Base-by-base conservation (phyloP, 2,888 invertebrate species). In the Neria commutata region DNA sequence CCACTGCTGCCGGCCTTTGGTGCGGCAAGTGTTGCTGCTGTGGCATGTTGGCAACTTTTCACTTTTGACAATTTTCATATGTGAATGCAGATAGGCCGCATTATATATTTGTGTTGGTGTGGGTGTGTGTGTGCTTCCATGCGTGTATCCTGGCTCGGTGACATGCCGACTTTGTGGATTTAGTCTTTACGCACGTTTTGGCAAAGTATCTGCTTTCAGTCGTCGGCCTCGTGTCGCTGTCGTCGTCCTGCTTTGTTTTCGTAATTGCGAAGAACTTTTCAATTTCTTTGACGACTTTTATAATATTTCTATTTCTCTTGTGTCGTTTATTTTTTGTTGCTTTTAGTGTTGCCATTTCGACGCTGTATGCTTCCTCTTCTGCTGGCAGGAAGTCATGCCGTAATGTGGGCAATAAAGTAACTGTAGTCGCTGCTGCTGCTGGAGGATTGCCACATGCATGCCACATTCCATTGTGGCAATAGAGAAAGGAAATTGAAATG, bases 101-200 rank as follows among this genome's bases (percentile, higher is more conserved):
- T n/a, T n/a, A 42, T 42, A 17, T 42, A 16, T 46, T 46, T 21
- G 11, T 6, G 11, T 46, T n/a, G 8, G n/a, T 37, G 37, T n/a
- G 37, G 6, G n/a, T 14, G 37, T 37, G 37, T 37, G 8, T 14
- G 37, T 37, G 37, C 4, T n/a, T 37, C n/a, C 8, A 17, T 42
- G 5, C 21, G 42, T 37, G n/a, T 37, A 37, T n/a, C n/a, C n/a
- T n/a, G n/a, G n/a, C n/a, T n/a, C n/a, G n/a, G n/a, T 42, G 42
- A 42, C 42, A 42, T 19, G n/a, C n/a, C n/a, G 21, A 42, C 42
- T 42, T 42, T 42, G 42, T 19, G 42, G 42, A 42, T 49, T 48
- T 24, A 21, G 11, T 10, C 40, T 40, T 58, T 54, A 58, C 58
- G 58, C 58, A 58, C 58, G 58, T 58, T 49, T 54, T 49, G 42